Evolutionary conservation across 2,113 vertebrate species (phyloP).

Genomic region (Aspiorhynchus laticeps): DNA sequence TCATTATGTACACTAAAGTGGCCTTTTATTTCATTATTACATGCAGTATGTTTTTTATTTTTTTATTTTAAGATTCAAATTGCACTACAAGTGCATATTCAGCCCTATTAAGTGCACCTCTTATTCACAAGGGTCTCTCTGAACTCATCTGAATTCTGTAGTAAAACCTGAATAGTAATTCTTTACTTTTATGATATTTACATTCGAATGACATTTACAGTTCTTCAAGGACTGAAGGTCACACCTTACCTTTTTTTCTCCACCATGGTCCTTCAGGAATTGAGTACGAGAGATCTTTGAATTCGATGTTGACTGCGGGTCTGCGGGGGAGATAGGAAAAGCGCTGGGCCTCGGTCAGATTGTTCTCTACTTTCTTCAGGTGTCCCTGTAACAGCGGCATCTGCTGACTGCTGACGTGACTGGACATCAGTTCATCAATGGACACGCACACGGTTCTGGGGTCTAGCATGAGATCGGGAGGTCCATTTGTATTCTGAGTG

Average conservation of each 20-base stretch:
- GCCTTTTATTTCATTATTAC: too few relatives aligned
- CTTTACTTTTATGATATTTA: neutral
- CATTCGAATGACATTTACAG: too few relatives aligned
- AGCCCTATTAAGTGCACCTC: neutral
- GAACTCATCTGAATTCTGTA: neutral
- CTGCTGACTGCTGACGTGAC: slow-evolving; percentile 70
- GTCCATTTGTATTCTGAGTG: slow-evolving; percentile 80
- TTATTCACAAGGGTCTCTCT: neutral
- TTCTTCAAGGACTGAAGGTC: neutral
- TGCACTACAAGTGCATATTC: too few relatives aligned
- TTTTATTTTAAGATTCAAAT: too few relatives aligned
- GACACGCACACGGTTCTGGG: slow-evolving; percentile 85
- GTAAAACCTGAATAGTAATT: neutral
- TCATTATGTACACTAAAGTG: too few relatives aligned
- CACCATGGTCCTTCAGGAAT: slow-evolving; percentile 92
- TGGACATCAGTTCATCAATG: slow-evolving; percentile 82
- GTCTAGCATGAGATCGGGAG: slow-evolving; percentile 85
- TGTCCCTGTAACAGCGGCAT: slow-evolving; percentile 80
- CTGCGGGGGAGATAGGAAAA: slow-evolving; percentile 89
- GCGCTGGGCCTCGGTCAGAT: slow-evolving; percentile 85
- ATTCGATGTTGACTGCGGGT: slow-evolving; percentile 90
- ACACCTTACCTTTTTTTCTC: slow-evolving; percentile 87
- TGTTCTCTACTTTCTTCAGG: slow-evolving; percentile 84
- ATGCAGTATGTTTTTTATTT: too few relatives aligned
- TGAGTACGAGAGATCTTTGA: slow-evolving; percentile 89